Evolutionary conservation across 1,140 invertebrate species (phyloP), one percentile per base, ranked within the genome.

Genomic region (Dreissena rostriformis): DNA sequence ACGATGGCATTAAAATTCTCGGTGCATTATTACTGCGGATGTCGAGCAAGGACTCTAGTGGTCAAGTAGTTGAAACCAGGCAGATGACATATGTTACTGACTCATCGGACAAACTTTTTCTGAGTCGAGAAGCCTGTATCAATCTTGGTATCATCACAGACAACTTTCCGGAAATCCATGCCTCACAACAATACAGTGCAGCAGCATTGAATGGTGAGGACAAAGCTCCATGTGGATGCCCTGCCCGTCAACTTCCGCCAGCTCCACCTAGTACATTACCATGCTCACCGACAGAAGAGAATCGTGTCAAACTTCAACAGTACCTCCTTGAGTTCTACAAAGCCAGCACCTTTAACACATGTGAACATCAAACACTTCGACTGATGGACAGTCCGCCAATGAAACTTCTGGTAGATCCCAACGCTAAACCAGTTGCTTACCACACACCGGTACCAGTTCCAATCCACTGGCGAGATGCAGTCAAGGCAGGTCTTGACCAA

Each of bases 321-420:
- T n/a, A n/a, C n/a, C n/a, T n/a, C n/a, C 63, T 88, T 10, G 55
- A 88, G 2, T 65, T 80, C 57, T 87, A 87, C 70, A 73, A 52
- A 17, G 74, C 85, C 15, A 85, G 78, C 73, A 86, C 88, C 88
- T 88, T 22, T 86, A 87, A 29, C 57, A 79, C 0, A n/a, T n/a
- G n/a, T n/a, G n/a, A n/a, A n/a, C n/a, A n/a, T n/a, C n/a, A n/a
- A n/a, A n/a, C n/a, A n/a, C 76, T 86, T 0, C 86, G 86, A 1
- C 17, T 82, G 22, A 90, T 89, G 85, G 26, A 55, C 4, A 79
- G 80, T 5, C 70, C 82, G 39, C 70, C 86, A 51, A 66, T 87
- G 22, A 24, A 65, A 6, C 68, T 88, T 0, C 81, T 82, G 61
- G 53, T 86, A 0, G 81, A 88, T 68, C 66, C 61, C 17, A 51